Conservation (phyloP, 1,140 invertebrate species). For the Spodoptera frugiperda region DNA sequence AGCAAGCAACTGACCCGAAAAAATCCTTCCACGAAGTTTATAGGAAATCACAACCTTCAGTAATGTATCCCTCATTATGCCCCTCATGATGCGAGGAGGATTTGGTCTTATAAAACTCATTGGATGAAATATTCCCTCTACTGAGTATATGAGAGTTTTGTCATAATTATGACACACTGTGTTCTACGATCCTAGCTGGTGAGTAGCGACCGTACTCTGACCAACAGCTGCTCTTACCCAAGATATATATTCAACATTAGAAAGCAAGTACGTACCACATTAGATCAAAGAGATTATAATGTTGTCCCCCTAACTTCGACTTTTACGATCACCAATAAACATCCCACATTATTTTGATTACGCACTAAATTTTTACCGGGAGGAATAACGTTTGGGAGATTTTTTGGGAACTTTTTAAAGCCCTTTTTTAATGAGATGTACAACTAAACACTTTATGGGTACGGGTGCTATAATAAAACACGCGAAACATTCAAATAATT, state of each 20-base stretch:
- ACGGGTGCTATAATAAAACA: conserved; percentile 40
- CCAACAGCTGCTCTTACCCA: not conserved
- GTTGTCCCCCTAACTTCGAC: not conserved
- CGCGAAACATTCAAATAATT: conserved; percentile 46
- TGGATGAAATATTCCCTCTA: no score
- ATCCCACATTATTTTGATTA: conserved; percentile 23
- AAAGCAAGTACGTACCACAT: conserved; percentile 4
- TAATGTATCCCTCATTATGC: no score
- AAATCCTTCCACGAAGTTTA: no score
- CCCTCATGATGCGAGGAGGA: no score
- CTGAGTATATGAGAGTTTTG: no score
- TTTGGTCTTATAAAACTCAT: no score
- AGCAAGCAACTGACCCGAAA: no score
- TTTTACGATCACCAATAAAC: conserved; percentile 14
- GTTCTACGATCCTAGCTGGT: no score
- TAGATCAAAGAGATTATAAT: conserved; percentile 22
- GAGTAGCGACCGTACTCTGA: no score
- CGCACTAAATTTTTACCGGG: conserved; percentile 19
- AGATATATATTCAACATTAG: conserved; percentile 4
- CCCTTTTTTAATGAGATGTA: conserved; percentile 37
- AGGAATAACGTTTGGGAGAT: conserved; percentile 11
- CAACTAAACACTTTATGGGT: conserved; percentile 40
- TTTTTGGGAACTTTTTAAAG: conserved; percentile 16
- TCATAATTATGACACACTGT: no score
- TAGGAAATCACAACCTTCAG: no score